Base-by-base conservation (phyloP, 1,140 invertebrate species). In the Caenorhabditis elegans region DNA sequence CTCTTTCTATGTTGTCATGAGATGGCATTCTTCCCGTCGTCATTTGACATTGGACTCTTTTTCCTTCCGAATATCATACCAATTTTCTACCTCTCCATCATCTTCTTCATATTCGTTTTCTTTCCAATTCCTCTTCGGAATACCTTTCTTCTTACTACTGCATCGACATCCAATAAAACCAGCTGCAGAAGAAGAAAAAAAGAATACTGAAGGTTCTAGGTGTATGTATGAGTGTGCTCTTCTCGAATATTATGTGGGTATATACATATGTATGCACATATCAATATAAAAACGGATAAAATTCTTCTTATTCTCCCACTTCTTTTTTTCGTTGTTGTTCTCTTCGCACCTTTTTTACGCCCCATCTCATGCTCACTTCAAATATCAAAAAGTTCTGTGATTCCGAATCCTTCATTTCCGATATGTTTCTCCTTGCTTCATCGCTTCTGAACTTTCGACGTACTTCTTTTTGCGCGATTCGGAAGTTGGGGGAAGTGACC, bases 251-350 rank as follows among this genome's bases (percentile, higher is more conserved):
- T 70, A 70, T 70, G 60, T 70, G 31, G 53, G 53, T 43, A 43
- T 70, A 70, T 70, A 70, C 60, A 70, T 70, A 70, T 70, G 60
- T 70, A 70, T 70, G 60, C 60, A 70, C 60, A 70, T 70, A 70
- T 70, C 60, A 70, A 70, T 70, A 70, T 70, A 70, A 70, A 70
- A 70, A 36, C 31, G 60, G 60, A 39, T 39, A 70, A 39, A 36
- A 26, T 26, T 55, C 26, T 55, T 26, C 24, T 70, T 70, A 3
- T 70, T 43, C 60, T 22, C 17, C 60, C n/a, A 11, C 60, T 39
- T 13, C 60, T 17, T 0, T 3, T 13, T n/a, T 60, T 60, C 34
- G 17, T 34, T 34, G 53, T 60, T 60, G 53, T 60, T 60, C 34
- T 70, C 60, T 70, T 28, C 34, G 22, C 60, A 70, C 60, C 60